Percentiles rank a stretch among this genome's conserved stretches.
phyloP scores from a whole-genome alignment of 2,797 vertebrate genomes.

The Anabas testudineus region DNA sequence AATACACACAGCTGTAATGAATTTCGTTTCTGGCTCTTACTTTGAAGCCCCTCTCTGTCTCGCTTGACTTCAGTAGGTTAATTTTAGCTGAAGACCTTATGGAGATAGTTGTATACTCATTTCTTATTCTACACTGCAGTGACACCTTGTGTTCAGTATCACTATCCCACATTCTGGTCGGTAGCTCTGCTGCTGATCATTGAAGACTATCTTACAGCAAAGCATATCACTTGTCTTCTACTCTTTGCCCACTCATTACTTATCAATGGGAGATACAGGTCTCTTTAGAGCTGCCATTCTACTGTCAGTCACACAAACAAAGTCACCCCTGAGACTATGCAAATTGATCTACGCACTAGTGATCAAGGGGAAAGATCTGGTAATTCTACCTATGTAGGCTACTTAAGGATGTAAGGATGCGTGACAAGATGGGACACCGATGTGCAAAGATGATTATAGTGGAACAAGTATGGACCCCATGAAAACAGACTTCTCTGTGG shows the following conservation, averaged over 20 bases:
- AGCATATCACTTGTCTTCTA: slow-evolving; percentile 9
- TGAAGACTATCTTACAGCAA: neutral
- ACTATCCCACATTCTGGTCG: neutral
- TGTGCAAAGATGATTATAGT: neutral
- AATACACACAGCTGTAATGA: slow-evolving; percentile 64
- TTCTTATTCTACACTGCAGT: slow-evolving; percentile 38
- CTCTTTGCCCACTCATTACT: slow-evolving; percentile 26
- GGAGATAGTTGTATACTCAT: neutral
- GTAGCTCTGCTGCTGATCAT: neutral
- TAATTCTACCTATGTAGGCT: slow-evolving; percentile 50
- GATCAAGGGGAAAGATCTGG: slow-evolving; percentile 38
- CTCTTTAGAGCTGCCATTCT: slow-evolving; percentile 25
- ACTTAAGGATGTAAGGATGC: slow-evolving; percentile 37
- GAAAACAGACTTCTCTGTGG: neutral
- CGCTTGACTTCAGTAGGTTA: slow-evolving; percentile 5
- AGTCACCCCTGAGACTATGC: slow-evolving; percentile 52
- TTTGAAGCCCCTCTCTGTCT: slow-evolving; percentile 18
- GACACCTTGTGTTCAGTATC: slow-evolving; percentile 66
- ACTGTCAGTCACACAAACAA: slow-evolving; percentile 55
- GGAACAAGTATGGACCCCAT: neutral
- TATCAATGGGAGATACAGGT: slow-evolving; percentile 11
- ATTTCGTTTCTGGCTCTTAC: slow-evolving; percentile 40
- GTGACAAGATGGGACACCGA: slow-evolving; percentile 15
- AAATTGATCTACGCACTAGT: slow-evolving; percentile 55
- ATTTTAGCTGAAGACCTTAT: slow-evolving; percentile 32